Evolutionary conservation across 1,140 invertebrate genomes (phyloP).

Genomic region (Drosophila tani): DNA sequence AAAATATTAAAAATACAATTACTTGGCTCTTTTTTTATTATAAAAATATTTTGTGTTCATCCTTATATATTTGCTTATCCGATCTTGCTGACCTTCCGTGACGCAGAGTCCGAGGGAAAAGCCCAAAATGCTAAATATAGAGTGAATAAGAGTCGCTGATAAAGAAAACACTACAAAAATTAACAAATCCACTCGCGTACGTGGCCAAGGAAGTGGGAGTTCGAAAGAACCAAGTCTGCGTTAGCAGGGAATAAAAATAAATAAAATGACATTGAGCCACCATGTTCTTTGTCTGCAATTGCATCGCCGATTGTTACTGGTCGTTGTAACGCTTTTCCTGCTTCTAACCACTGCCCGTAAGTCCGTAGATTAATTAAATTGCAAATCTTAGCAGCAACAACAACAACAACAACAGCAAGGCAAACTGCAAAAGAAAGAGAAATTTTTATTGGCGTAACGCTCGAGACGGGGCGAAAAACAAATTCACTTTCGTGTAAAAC

Average conservation of each 20-base stretch:
- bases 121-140: slow-evolving; percentile 10
- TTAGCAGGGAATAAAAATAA: slow-evolving; percentile 36
- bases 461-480: slow-evolving; percentile 62
- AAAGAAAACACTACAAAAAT: background rate
- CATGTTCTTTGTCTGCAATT: slow-evolving; percentile 67
- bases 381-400: slow-evolving; percentile 4
- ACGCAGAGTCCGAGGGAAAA: slow-evolving; percentile 5
- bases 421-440: slow-evolving; percentile 62
- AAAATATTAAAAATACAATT: slow-evolving; percentile 20
- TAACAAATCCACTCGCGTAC: slow-evolving; percentile 13
- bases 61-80: background rate
- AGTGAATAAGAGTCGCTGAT: background rate
- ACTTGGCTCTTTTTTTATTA: slow-evolving; percentile 8
- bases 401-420: slow-evolving; percentile 4
- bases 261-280: slow-evolving; percentile 28
- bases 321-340: slow-evolving; percentile 54
- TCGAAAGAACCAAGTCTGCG: slow-evolving; percentile 11
- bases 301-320: slow-evolving; percentile 30
- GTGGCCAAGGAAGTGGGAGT: slow-evolving; percentile 45
- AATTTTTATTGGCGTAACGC: slow-evolving; percentile 65
- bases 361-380: slow-evolving; percentile 24
- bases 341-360: slow-evolving; percentile 41
- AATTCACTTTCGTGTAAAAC: slow-evolving; percentile 81
- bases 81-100: slow-evolving; percentile 6
- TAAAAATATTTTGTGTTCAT: slow-evolving; percentile 3